Percentiles rank a stretch among this genome's conserved stretches.
Evolutionary conservation across 2,797 vertebrate genomes (phyloP).

Genomic region (Poecilia picta): DNA sequence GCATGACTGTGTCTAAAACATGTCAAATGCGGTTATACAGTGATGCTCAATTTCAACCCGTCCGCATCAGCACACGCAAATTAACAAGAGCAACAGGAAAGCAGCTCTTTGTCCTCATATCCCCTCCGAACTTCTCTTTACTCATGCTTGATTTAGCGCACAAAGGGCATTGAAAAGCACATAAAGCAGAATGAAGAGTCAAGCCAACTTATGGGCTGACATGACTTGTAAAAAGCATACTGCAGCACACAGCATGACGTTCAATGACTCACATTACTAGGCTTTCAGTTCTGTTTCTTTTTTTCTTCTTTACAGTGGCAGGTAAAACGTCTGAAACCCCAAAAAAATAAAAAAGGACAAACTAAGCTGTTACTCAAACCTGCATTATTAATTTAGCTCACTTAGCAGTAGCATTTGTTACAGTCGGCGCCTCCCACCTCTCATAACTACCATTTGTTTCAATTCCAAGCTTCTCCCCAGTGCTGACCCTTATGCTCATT

Average conservation of each 20-base stretch:
- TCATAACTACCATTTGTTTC: constrained; percentile 25
- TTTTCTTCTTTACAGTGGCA: neutral
- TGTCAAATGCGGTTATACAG: constrained; percentile 11
- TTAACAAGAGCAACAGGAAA: constrained; percentile 25
- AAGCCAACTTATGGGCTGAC: constrained; percentile 13
- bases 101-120: constrained; percentile 55
- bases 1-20: constrained; percentile 33
- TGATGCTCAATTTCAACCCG: constrained; percentile 7
- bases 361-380: constrained; percentile 10
- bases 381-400: constrained; percentile 26
- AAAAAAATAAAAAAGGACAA: neutral
- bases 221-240: constrained; percentile 35
- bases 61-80: neutral
- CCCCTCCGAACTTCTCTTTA: constrained; percentile 45
- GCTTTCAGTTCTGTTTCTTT: neutral
- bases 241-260: neutral
- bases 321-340: neutral
- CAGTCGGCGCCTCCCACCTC: neutral
- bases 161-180: constrained; percentile 47
- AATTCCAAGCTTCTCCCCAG: constrained; percentile 15
- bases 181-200: constrained; percentile 57
- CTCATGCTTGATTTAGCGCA: constrained; percentile 58
- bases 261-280: neutral
- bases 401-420: neutral
- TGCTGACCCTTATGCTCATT: constrained; percentile 22